Evolutionary conservation across 2,113 vertebrate genomes (phyloP).

Genomic region (Carassius gibelio): DNA sequence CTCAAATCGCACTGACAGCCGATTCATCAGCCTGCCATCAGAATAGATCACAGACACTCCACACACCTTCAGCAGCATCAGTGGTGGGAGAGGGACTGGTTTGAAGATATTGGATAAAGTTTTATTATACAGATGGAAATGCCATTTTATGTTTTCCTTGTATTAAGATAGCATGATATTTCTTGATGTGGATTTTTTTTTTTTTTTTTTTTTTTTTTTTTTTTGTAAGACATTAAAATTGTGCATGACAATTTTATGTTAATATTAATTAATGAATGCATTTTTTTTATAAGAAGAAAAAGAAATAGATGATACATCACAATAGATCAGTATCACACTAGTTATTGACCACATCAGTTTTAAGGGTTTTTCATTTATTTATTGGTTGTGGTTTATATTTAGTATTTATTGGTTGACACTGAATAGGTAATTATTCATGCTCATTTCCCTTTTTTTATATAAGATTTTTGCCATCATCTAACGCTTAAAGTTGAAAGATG

Average conservation of each 20-base stretch:
- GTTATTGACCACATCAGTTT: too few species aligned
- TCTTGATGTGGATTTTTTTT: not conserved
- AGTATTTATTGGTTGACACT: too few species aligned
- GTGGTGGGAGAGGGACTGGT: not conserved
- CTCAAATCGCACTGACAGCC: slow-evolving; percentile 59
- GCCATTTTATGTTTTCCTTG: not conserved
- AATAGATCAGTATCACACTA: too few species aligned
- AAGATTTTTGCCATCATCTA: not conserved
- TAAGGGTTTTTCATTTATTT: not conserved
- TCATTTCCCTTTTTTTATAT: not conserved
- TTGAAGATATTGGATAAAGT: not conserved
- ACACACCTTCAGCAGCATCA: slow-evolving; percentile 47
- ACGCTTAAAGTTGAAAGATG: not conserved
- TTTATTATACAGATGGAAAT: not conserved
- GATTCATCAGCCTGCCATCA: slow-evolving; percentile 62
- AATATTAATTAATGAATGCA: not conserved
- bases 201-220: too few species aligned
- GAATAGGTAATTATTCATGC: not conserved
- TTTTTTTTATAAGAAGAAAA: too few species aligned
- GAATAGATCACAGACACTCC: slow-evolving; percentile 44
- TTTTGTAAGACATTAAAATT: not conserved
- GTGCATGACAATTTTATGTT: not conserved
- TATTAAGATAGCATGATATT: not conserved
- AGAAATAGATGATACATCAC: too few species aligned
- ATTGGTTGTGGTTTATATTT: too few species aligned